Percentiles rank a stretch among this genome's conserved stretches.
These are phyloP conservation scores for Ctenodactylus gundi DNA, from an alignment of 2,113 vertebrate species.

Conservation along the genomic window DNA sequence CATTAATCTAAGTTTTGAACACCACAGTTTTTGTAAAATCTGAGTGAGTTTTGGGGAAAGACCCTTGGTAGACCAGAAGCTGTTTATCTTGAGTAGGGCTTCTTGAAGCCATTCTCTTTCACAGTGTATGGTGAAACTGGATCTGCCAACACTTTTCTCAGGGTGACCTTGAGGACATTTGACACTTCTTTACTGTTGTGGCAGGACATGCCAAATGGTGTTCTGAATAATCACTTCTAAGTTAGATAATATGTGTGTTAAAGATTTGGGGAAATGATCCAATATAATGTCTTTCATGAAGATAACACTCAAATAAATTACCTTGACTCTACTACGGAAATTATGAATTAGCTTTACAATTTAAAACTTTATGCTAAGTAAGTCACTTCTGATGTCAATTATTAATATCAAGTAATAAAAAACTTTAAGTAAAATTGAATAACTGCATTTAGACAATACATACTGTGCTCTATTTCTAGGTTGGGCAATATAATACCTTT, in stretches of 20 bases:
- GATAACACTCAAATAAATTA: slow-evolving; percentile 31
- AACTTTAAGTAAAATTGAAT: not conserved
- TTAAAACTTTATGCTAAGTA: not conserved
- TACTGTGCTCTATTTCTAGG: not conserved
- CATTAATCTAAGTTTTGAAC: not conserved
- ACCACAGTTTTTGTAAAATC: not conserved
- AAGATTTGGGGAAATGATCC: not conserved
- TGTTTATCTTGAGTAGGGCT: not conserved
- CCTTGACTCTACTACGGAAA: not conserved
- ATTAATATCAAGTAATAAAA: not conserved
- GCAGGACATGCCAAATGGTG: not conserved
- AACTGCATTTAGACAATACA: not conserved
- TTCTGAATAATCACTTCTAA: slow-evolving; percentile 30
- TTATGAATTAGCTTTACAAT: not conserved
- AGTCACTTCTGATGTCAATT: not conserved
- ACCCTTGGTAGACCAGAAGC: not conserved
- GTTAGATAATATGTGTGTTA: slow-evolving; percentile 39
- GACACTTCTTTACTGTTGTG: not conserved
- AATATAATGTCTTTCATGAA: slow-evolving; percentile 13
- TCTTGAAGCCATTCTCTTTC: not conserved
- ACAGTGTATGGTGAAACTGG: not conserved
- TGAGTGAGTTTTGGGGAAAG: not conserved
- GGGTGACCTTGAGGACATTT: not conserved
- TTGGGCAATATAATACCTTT: not conserved
- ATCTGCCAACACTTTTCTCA: not conserved